Conservation (phyloP, 2,888 invertebrate species). For the Sericinus montela region DNA sequence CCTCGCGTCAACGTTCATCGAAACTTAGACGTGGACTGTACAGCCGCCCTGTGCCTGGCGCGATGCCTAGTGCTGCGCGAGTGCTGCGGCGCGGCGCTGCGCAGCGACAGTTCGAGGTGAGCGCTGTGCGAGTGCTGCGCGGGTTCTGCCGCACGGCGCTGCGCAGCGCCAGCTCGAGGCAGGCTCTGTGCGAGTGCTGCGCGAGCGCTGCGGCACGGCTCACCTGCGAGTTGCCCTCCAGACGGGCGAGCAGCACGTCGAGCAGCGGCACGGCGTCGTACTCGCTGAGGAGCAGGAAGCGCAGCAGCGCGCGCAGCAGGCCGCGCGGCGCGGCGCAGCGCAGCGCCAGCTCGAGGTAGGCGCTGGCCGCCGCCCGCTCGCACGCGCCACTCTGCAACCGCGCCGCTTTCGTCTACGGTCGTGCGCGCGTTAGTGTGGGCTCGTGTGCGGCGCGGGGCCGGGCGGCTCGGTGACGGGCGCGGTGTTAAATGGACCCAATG, state of each 20-base stretch:
- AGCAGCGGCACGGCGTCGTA: conserved; percentile 92
- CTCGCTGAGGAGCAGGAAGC: conserved; percentile 89
- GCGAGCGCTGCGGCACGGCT: conserved; percentile 18
- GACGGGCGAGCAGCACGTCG: conserved; percentile 88
- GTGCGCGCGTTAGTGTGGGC: conserved; percentile 44
- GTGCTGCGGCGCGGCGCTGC: no score
- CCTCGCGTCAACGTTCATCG: no score
- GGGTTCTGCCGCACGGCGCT: no score
- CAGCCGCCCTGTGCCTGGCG: no score
- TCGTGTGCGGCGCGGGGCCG: background rate
- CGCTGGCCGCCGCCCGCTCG: conserved; percentile 95
- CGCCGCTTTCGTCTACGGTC: conserved; percentile 64
- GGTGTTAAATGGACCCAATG: background rate
- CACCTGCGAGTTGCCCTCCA: conserved; percentile 87
- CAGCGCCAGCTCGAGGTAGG: conserved; percentile 94
- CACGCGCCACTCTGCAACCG: conserved; percentile 89
- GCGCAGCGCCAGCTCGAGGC: no score
- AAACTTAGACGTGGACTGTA: no score
- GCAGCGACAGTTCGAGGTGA: no score
- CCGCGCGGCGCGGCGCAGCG: conserved; percentile 92
- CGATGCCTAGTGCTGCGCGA: no score
- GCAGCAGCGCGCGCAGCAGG: conserved; percentile 88
- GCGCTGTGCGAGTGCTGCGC: no score
- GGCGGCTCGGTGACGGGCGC: background rate
- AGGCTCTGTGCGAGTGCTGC: no score